Base-by-base conservation (phyloP, 92 coral and sea anemone species). In the Porites lobata region DNA sequence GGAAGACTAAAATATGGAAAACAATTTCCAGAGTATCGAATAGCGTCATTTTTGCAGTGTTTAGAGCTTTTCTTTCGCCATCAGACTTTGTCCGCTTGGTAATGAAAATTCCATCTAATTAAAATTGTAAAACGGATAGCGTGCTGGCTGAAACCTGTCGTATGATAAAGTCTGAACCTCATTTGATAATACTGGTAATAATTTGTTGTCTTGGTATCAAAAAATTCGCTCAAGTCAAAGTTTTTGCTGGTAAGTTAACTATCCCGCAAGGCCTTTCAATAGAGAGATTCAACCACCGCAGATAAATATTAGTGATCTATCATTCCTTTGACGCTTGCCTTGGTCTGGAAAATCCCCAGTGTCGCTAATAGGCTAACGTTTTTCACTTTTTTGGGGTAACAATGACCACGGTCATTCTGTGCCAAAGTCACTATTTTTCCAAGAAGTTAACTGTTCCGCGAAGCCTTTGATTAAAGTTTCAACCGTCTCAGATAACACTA, bases 1-100 rank as follows among this genome's bases (percentile, higher is more conserved):
- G 15, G 75, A 72, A 73, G 53, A 92, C 68, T 8, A 92, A 50
- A 7, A 88, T 69, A 52, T 92, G 92, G 2, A 92, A 18, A 4
- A 80, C 22, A 53, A 92, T 69, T n/a, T 22, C 63, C 26, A 70
- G 52, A 29, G 12, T 21, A 4, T 18, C 7, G 32, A 22, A 4
- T 51, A 7, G 29, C 0, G 76, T 71, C 54, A 26, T 22, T 3
- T 8, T 68, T 68, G 11, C 11, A 14, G 13, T 18, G 26, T 12
- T 65, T 65, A 9, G 69, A 8, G 20, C 17, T 29, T 17, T 6
- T 65, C 6, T 62, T 62, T 15, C 18, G 15, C 12, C 3, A 56
- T 56, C 61, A 56, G 61, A 56, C 61, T 14, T 56, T 14, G 61
- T 56, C 15, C 15, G 61, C 13, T 11, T 56, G 61, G 12, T 10